Evolutionary conservation across 1,140 invertebrate species (phyloP).

Genomic region (Galleria mellonella): DNA sequence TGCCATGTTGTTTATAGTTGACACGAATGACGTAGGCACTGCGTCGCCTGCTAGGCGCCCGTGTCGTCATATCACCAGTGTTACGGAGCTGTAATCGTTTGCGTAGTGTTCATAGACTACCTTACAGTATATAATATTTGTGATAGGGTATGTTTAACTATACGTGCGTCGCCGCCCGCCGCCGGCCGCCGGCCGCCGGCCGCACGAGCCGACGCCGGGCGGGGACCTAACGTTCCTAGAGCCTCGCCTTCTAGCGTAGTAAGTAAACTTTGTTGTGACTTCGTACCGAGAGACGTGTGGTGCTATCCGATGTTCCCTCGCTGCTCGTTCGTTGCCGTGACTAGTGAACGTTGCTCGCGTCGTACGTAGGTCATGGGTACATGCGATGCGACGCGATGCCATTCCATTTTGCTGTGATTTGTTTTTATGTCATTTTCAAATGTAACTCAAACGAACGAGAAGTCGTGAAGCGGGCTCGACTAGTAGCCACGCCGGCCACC

Average conservation of each 20-base stretch:
- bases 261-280: background rate
- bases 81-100: too few species aligned
- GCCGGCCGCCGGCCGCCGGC: too few species aligned
- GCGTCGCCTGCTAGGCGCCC: background rate
- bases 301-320: constrained; percentile 6
- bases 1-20: constrained; percentile 26
- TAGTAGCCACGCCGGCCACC: too few species aligned
- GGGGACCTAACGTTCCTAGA: too few species aligned
- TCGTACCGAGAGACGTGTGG: constrained; percentile 9
- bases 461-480: too few species aligned
- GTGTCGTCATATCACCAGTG: background rate
- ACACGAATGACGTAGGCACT: background rate
- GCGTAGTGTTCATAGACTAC: too few species aligned
- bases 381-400: constrained; percentile 1
- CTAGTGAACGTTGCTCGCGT: background rate
- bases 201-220: too few species aligned
- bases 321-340: background rate
- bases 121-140: background rate
- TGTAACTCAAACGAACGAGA: too few species aligned
- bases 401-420: constrained; percentile 20
- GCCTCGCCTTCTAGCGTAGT: constrained; percentile 4
- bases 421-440: constrained; percentile 9
- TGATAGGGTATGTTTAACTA: background rate
- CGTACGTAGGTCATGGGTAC: background rate
- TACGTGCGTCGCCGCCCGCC: too few species aligned